Conservation (phyloP, 2,888 invertebrate genomes). For the Torymus tubicola region DNA sequence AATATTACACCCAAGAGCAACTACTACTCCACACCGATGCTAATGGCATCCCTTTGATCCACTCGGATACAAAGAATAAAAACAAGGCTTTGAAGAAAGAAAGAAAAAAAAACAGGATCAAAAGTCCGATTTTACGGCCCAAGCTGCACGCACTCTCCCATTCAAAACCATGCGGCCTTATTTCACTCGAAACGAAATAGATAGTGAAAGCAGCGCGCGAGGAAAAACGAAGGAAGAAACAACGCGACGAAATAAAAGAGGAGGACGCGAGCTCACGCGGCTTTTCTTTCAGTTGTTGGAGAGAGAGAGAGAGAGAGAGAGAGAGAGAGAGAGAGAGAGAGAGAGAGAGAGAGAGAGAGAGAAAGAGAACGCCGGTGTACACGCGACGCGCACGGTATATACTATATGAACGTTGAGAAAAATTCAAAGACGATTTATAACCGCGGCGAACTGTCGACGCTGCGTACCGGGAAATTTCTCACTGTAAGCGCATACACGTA, state of each 20-base stretch:
- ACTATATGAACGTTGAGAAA: background rate
- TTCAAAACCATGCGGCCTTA: conserved; percentile 3
- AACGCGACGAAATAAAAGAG: background rate
- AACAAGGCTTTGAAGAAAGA: background rate
- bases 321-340: no score
- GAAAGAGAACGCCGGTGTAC: no score
- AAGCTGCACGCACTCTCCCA: conserved; percentile 18
- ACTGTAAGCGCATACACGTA: background rate
- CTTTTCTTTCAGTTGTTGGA: conserved; percentile 16
- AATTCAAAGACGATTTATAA: conserved; percentile 51
- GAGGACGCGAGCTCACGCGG: background rate
- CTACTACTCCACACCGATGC: conserved; percentile 2
- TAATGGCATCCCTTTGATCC: conserved; percentile 8
- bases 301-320: no score
- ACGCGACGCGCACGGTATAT: background rate
- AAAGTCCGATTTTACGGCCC: conserved; percentile 17
- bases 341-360: no score
- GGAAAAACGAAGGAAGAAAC: background rate
- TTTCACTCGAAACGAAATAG: conserved; percentile 22
- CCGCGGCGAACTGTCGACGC: conserved; percentile 30
- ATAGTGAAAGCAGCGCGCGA: conserved; percentile 25
- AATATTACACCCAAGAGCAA: conserved; percentile 23
- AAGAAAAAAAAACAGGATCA: conserved; percentile 8
- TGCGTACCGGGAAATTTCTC: conserved; percentile 26
- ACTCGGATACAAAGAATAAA: background rate